phyloP scores from a whole-genome alignment of 2,888 invertebrate species.

The Ceramica pisi region DNA sequence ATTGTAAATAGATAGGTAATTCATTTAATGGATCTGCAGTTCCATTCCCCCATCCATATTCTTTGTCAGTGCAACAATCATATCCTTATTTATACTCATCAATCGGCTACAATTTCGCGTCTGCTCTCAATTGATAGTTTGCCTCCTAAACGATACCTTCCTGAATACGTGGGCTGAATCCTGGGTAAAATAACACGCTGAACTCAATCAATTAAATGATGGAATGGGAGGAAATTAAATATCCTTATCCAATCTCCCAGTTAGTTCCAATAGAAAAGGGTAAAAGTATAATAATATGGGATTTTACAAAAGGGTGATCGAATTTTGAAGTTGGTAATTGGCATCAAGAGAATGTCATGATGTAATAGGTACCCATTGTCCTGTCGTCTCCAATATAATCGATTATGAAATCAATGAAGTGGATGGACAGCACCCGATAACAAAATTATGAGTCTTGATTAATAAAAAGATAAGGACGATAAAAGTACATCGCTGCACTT shows the following conservation, averaged over 20 bases:
- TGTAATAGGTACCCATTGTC: neutral
- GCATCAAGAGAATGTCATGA: neutral
- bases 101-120: constrained; percentile 62
- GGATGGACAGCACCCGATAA: constrained; percentile 18
- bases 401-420: constrained; percentile 20
- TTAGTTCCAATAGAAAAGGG: constrained; percentile 25
- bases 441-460: neutral
- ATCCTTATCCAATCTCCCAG: constrained; percentile 48
- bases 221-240: constrained; percentile 67
- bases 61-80: constrained; percentile 34
- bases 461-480: constrained; percentile 12
- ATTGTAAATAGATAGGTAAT: neutral
- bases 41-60: constrained; percentile 7
- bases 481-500: constrained; percentile 1
- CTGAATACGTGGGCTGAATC: constrained; percentile 73
- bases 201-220: constrained; percentile 67
- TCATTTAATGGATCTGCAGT: constrained; percentile 10
- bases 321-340: neutral
- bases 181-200: constrained; percentile 66
- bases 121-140: constrained; percentile 74
- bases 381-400: neutral
- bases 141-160: constrained; percentile 74
- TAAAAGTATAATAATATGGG: neutral
- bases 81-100: constrained; percentile 59
- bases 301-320: neutral